These are phyloP conservation scores for Amphipyra berbera DNA, from an alignment of 2,888 invertebrate genomes.

Conservation along the genomic window DNA sequence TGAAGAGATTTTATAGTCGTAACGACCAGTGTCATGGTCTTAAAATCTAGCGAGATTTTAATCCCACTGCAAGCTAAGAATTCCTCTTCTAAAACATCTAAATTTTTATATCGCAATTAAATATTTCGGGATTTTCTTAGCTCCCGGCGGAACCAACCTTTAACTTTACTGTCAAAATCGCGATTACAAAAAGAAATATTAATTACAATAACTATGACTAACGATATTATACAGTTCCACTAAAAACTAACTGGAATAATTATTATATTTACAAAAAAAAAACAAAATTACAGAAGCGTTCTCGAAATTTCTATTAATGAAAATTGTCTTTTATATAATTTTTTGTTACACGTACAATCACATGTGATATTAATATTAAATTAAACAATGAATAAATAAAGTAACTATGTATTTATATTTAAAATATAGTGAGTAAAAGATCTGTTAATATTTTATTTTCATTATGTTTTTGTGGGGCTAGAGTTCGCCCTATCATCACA, in stretches of 20 bases:
- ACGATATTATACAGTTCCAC: slow-evolving; percentile 85
- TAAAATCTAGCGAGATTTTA: slow-evolving; percentile 31
- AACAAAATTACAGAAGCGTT: slow-evolving; percentile 74
- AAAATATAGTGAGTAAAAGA: slow-evolving; percentile 54
- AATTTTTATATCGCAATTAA: slow-evolving; percentile 23
- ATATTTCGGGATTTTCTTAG: slow-evolving; percentile 26
- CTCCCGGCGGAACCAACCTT: slow-evolving; percentile 29
- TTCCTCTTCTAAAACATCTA: slow-evolving; percentile 6
- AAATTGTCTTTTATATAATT: slow-evolving; percentile 58
- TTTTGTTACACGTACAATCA: slow-evolving; percentile 59
- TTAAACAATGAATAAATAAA: slow-evolving; percentile 60
- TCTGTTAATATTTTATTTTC: slow-evolving; percentile 51
- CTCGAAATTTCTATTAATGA: slow-evolving; percentile 53
- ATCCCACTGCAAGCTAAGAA: slow-evolving; percentile 35
- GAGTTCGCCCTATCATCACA: slow-evolving; percentile 33
- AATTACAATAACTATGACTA: slow-evolving; percentile 77
- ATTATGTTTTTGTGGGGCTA: slow-evolving; percentile 19
- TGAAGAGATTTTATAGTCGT: slow-evolving; percentile 14
- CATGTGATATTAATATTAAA: slow-evolving; percentile 47
- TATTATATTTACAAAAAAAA: slow-evolving; percentile 83
- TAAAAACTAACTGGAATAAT: slow-evolving; percentile 86
- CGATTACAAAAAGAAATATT: slow-evolving; percentile 70
- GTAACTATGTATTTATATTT: slow-evolving; percentile 57
- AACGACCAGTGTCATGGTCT: slow-evolving; percentile 24
- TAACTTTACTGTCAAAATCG: slow-evolving; percentile 51